Base-by-base conservation (phyloP, 2,888 invertebrate species). In the Drosophila prolongata region DNA sequence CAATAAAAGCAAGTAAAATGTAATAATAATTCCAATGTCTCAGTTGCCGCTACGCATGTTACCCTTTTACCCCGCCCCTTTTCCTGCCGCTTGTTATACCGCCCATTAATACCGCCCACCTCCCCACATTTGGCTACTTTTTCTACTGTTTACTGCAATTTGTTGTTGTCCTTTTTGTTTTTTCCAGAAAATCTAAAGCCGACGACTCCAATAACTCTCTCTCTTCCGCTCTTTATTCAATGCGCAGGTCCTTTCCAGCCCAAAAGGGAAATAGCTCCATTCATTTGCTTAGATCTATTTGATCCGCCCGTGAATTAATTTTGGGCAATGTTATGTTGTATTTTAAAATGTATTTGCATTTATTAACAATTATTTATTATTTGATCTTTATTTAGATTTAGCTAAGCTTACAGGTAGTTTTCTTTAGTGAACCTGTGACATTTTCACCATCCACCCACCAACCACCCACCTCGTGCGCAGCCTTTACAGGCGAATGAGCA, bases 21-120 rank as follows among this genome's bases (percentile, higher is more conserved):
- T 76, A 68, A 68, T 74, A 75, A 86, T 86, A 80, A 79, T 86
- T 80, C 81, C 58, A 69, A 78, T 73, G 59, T 60, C 73, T 72
- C 67, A 59, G 66, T 59, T 19, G 57, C 46, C 76, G 68, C 46
- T 78, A 78, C 66, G 71, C 74, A 76, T 70, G 59, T 60, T 60
- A 55, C 44, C 34, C 16, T 66, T 37, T 57, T 19, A 50, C 16
- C 27, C 37, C 37, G 6, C 34, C 49, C 35, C 49, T 6, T 34
- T 11, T 16, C 19, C 38, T 16, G 16, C 16, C 53, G 19, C 58
- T 16, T 52, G 19, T 46, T 37, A 47, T 46, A 61, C 47, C 46
- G 37, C 43, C 47, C 67, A 27, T 40, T 30, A 42, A 37, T 38
- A 11, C 35, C 40, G 49, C 47, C 37, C 47, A 14, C 27, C 46